These are phyloP conservation scores for Pelochelys cantorii DNA, from an alignment of 2,797 vertebrate genomes.

Conservation along the genomic window DNA sequence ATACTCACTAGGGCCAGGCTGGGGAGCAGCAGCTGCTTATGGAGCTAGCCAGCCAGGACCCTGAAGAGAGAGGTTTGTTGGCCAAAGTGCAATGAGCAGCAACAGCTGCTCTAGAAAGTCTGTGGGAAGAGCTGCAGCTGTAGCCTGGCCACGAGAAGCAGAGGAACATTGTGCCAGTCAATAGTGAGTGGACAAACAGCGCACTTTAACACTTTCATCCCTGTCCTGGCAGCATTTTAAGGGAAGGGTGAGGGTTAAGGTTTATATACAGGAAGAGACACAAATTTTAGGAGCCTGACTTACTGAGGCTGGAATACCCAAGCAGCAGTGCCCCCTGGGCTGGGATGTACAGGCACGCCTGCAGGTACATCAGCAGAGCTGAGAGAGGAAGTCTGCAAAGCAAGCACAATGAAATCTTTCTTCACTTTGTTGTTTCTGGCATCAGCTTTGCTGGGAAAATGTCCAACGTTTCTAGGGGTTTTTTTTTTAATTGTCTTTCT, in stretches of 20 bases:
- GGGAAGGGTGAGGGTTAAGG: not conserved
- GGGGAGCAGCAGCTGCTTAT: not conserved
- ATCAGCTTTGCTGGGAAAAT: slow-evolving; percentile 35
- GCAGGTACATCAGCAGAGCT: not conserved
- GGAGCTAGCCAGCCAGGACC: not conserved
- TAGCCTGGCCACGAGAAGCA: not conserved
- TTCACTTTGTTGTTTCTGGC: slow-evolving; percentile 17
- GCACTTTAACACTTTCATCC: not conserved
- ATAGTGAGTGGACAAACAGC: not conserved
- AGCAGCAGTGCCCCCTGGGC: not conserved
- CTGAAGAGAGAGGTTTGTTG: not conserved
- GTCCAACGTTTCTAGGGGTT: not conserved
- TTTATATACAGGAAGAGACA: not conserved
- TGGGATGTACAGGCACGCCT: not conserved
- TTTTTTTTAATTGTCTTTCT: not conserved
- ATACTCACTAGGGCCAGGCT: not conserved
- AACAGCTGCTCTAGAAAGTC: not conserved
- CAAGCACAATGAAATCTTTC: not conserved
- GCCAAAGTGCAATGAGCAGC: not conserved
- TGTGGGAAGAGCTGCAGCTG: not conserved
- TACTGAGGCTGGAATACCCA: not conserved
- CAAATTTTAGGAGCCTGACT: not conserved
- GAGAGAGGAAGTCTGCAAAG: not conserved
- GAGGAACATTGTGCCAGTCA: not conserved
- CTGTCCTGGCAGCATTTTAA: not conserved